Evolutionary conservation across 2,888 invertebrate genomes (phyloP).

Genomic region (Limnephilus marmoratus): DNA sequence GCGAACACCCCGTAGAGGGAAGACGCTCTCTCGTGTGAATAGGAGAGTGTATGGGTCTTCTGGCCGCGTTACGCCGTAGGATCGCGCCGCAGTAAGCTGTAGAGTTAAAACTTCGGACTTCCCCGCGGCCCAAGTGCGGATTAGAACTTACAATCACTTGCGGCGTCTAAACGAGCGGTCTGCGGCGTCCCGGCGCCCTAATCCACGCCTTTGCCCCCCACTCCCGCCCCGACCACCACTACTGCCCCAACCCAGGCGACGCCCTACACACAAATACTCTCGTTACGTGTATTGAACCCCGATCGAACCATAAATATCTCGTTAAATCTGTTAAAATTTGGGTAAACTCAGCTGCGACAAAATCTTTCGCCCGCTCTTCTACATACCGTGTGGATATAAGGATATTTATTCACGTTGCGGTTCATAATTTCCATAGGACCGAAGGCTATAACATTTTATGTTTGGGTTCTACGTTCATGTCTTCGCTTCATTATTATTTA

Average conservation of each 20-base stretch:
- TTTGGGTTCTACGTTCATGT: background rate
- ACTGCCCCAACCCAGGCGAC: background rate
- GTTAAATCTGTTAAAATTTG: conserved; percentile 52
- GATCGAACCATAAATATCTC: conserved; percentile 57
- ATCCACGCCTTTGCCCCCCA: conserved; percentile 42
- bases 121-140: conserved; percentile 61
- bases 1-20: background rate
- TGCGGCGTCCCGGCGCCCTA: conserved; percentile 57
- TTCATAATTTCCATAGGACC: background rate
- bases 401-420: background rate
- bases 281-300: conserved; percentile 39
- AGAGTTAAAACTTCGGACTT: conserved; percentile 60
- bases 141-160: conserved; percentile 66
- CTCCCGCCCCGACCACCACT: conserved; percentile 10
- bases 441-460: background rate
- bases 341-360: conserved; percentile 48
- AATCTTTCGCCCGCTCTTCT: conserved; percentile 11
- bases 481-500: background rate
- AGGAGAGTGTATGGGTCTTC: background rate
- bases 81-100: conserved; percentile 48
- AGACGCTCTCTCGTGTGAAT: background rate
- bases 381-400: background rate
- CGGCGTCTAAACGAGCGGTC: conserved; percentile 64
- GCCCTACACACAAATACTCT: conserved; percentile 45
- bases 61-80: background rate